phyloP scores from a whole-genome alignment of 23 tunicate genomes.

The Botrylloides violaceus region DNA sequence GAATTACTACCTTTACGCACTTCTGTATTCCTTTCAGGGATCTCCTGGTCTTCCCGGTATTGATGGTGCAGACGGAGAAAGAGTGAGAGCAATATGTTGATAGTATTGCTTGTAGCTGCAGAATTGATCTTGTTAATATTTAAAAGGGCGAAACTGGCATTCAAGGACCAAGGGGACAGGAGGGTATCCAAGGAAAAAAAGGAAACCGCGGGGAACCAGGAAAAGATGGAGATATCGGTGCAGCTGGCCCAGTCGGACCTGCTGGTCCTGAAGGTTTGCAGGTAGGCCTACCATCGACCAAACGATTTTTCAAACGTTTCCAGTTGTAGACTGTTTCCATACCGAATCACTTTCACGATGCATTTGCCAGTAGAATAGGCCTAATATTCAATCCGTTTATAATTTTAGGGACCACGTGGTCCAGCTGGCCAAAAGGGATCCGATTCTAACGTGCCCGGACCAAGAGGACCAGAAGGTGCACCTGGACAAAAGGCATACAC shows the following conservation, averaged over 20 bases:
- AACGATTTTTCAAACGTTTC: too few relatives aligned
- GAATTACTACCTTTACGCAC: background rate
- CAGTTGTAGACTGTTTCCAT: too few relatives aligned
- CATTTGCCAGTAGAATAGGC: too few relatives aligned
- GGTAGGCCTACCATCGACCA: too few relatives aligned
- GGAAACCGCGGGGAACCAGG: conserved; percentile 46
- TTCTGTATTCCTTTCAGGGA: conserved; percentile 23
- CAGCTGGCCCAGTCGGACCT: conserved; percentile 36
- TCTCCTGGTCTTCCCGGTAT: conserved; percentile 27
- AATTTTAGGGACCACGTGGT: conserved; percentile 43
- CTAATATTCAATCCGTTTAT: too few relatives aligned
- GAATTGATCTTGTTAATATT: too few relatives aligned
- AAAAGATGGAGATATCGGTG: conserved; percentile 31
- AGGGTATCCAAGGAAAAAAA: conserved; percentile 35
- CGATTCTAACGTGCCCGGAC: conserved; percentile 58
- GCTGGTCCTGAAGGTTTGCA: conserved; percentile 64
- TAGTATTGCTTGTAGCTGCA: too few relatives aligned
- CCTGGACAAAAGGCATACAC: conserved; percentile 43
- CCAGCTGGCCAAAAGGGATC: conserved; percentile 42
- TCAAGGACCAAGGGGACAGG: conserved; percentile 58
- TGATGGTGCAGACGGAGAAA: conserved; percentile 31
- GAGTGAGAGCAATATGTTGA: conserved; percentile 32
- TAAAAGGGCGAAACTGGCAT: conserved; percentile 44
- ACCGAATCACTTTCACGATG: too few relatives aligned
- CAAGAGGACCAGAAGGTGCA: conserved; percentile 43